These are phyloP conservation scores for Acyrthosiphon pisum DNA, from an alignment of 1,140 invertebrate species.

Conservation along the genomic window DNA sequence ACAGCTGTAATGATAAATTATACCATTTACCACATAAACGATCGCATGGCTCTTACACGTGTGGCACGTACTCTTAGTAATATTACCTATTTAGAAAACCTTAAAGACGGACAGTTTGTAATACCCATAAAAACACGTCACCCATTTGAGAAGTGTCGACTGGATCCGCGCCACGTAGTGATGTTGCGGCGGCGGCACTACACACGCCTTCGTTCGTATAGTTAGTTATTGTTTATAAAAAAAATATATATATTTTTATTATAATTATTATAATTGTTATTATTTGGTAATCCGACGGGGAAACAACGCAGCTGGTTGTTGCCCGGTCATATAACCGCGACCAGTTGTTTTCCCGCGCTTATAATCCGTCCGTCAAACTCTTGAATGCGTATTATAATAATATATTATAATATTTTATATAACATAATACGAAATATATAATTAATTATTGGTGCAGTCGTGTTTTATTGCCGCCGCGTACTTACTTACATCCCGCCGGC, in stretches of 20 bases:
- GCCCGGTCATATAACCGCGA: background rate
- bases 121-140: background rate
- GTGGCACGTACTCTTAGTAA: no score
- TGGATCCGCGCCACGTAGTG: background rate
- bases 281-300: background rate
- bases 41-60: no score
- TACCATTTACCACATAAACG: no score
- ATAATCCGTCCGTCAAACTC: background rate
- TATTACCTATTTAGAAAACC: no score
- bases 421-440: conserved; percentile 16
- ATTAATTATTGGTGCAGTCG: conserved; percentile 12
- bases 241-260: background rate
- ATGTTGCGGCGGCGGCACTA: no score
- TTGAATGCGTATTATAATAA: background rate
- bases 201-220: background rate
- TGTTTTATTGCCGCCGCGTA: background rate
- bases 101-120: no score
- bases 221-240: background rate
- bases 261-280: background rate
- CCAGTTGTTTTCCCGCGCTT: background rate
- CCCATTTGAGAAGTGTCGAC: background rate
- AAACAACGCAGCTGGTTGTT: background rate
- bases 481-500: background rate
- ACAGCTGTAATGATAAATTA: no score
- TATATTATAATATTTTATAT: background rate